phyloP scores from a whole-genome alignment of 2,797 vertebrate genomes.

The Aselliscus stoliczkanus region DNA sequence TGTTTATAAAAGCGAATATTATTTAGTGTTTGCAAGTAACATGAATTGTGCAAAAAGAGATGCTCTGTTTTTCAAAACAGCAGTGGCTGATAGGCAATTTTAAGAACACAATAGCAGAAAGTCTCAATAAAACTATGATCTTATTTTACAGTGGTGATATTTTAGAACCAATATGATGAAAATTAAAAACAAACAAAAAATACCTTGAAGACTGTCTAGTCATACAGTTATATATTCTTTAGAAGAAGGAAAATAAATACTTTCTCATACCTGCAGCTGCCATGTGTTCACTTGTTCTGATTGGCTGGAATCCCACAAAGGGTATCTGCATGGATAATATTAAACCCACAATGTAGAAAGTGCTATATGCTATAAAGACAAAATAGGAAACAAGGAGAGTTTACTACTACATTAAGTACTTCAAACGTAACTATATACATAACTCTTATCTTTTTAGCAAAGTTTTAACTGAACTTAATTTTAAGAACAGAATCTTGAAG shows the following conservation, averaged over 20 bases:
- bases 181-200: background rate
- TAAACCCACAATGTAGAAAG: conserved; percentile 97
- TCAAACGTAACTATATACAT: background rate
- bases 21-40: background rate
- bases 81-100: background rate
- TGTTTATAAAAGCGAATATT: background rate
- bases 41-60: background rate
- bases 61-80: background rate
- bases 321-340: conserved; percentile 99
- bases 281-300: conserved; percentile 99
- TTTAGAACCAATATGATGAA: background rate
- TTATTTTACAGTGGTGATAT: background rate
- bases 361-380: conserved; percentile 92
- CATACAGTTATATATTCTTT: background rate
- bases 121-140: background rate
- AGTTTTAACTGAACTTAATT: conserved; percentile 10
- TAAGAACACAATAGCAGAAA: background rate
- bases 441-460: background rate
- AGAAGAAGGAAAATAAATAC: background rate
- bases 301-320: conserved; percentile 99
- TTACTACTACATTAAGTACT: conserved; percentile 43
- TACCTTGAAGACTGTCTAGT: background rate
- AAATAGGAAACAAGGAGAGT: conserved; percentile 58
- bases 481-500: conserved; percentile 3
- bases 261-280: conserved; percentile 91